A percentile compares a stretch with the other conserved stretches of the same genome.
These are phyloP conservation scores for Gadus macrocephalus DNA, from an alignment of 2,113 vertebrate genomes.

Conservation along the genomic window DNA sequence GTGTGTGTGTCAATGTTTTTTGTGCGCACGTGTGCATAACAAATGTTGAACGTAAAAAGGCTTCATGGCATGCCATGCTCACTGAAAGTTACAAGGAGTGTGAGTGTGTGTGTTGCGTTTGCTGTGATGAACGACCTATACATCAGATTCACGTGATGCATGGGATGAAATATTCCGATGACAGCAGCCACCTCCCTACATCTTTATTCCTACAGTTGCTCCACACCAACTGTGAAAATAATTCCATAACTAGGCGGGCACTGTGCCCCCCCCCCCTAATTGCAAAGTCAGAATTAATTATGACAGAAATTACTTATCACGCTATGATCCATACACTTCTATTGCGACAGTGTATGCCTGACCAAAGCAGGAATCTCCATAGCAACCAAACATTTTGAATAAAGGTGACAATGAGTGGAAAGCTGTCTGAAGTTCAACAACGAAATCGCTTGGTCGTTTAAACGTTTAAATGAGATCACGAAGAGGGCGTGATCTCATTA, in stretches of 20 bases:
- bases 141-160: neutral
- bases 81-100: neutral
- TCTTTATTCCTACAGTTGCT: neutral
- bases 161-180: constrained; percentile 29
- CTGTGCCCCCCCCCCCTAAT: too few species aligned
- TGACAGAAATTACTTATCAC: neutral
- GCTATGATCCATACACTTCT: too few species aligned
- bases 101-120: neutral
- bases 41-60: neutral
- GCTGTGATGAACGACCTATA: too few species aligned
- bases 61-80: neutral
- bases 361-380: too few species aligned
- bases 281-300: neutral
- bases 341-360: too few species aligned
- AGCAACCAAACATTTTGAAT: too few species aligned
- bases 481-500: too few species aligned
- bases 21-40: neutral
- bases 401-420: too few species aligned
- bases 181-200: neutral
- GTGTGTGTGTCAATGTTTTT: neutral
- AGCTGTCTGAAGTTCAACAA: too few species aligned
- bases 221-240: neutral
- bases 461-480: too few species aligned
- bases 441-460: too few species aligned
- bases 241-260: too few species aligned